Base-by-base conservation (phyloP, 2,113 vertebrate genomes). In the Asarcornis scutulata region DNA sequence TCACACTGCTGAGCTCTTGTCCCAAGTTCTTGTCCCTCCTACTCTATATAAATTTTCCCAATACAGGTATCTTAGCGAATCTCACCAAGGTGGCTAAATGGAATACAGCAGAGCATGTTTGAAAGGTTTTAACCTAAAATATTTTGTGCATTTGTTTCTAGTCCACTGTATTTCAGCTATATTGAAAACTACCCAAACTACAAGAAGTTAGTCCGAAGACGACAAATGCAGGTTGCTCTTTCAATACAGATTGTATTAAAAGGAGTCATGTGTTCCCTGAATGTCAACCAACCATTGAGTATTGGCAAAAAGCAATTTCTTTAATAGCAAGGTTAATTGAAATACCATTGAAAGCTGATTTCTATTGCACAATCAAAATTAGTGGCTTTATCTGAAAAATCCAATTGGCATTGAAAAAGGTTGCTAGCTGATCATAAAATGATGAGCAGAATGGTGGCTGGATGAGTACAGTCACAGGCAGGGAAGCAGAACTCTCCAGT, bases 261-360 rank as follows among this genome's bases (percentile, higher is more conserved):
- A 94, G 83, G 83, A 93, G 86, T 95, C 36, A 42, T 63, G 91
- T 68, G 64, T 92, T 96, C 81, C 87, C 78, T 86, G 88, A 95
- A 97, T 76, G 83, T 96, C 93, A 97, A 96, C 91, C 76, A 93
- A 68, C 76, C 93, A 86, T 9, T 83, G 88, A 91, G 64, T 95
- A 96, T 88, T 90, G 93, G 95, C 94, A 95, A 94, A 97, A 96
- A 95, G 91, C 83, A 97, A 97, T 97, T 97, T 96, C 85, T 95
- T 95, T 97, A 96, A 97, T 94, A 96, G 95, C 94, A 96, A 96
- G 88, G 95, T 97, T 97, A 97, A 96, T 96, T 97, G 94, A 97
- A 97, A 97, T 96, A 96, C 93, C 95, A 93, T 94, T 90, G 89
- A 96, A 96, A 94, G 83, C 72, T 96, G 95, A 95, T 96, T 96